Evolutionary conservation across 2,797 vertebrate genomes (phyloP), one percentile per base, ranked within the genome.

Genomic region (Amniataba percoides): DNA sequence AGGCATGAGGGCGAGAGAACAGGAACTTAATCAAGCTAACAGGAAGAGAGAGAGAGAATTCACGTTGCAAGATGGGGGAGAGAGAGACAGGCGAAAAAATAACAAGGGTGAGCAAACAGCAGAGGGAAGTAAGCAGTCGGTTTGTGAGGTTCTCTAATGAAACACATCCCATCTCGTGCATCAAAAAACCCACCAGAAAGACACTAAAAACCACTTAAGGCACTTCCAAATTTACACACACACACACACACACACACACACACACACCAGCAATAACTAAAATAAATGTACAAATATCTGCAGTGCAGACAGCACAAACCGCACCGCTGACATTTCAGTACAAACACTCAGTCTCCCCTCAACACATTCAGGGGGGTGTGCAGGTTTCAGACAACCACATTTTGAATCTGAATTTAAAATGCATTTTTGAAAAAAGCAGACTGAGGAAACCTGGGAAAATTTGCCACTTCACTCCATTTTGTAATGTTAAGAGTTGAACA

Each of bases 61-160:
- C 25, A 62, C 74, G 40, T 21, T 48, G 51, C 39, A 42, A 14
- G 55, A 69, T 10, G 31, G 66, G 9, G 16, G 2, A 57, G 0
- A 5, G 34, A 36, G 34, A 39, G 51, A 21, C 42, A 42, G 25
- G 12, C 13, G 51, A 71, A 69, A 12, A 64, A 40, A 82, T 1
- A 74, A 25, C 2, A 2, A 39, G 48, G 31, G 19, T 9, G 39
- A 78, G 66, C 25, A 19, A 60, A 25, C 2, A 46, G 57, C 34
- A 67, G 49, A 18, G 21, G 6, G 42, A 40, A 40, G 21, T n/a
- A 40, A 60, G 64, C 0, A 1, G 9, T 57, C 12, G 2, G 15
- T 23, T 61, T 65, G 9, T 59, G 78, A 85, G 61, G 49, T 56
- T 66, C 67, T 63, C 43, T 84, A 80, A 89, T 80, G 66, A 86